Evolutionary conservation across 2,888 invertebrate genomes (phyloP).

Genomic region (Dascillus cervinus): DNA sequence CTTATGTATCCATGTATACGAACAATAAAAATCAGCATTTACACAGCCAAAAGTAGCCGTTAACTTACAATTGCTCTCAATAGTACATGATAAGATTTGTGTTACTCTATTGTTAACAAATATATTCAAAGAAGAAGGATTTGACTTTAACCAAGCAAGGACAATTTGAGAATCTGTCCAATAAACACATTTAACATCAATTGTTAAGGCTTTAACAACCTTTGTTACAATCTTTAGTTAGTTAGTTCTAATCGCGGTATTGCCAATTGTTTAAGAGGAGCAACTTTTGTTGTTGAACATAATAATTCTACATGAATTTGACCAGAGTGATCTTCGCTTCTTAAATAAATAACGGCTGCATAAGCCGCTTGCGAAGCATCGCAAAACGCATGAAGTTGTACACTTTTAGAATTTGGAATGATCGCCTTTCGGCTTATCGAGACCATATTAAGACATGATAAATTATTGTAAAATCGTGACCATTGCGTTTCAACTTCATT

Average conservation of each 20-base stretch:
- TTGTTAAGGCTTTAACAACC: too few species aligned
- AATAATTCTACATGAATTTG: background rate
- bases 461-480: too few species aligned
- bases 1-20: too few species aligned
- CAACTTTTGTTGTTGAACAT: conserved; percentile 1
- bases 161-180: conserved; percentile 3
- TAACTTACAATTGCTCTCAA: too few species aligned
- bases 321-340: background rate
- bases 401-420: background rate
- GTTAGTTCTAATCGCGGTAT: conserved; percentile 5
- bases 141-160: background rate
- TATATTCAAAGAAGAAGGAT: background rate
- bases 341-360: conserved; percentile 1
- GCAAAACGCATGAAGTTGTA: conserved; percentile 2
- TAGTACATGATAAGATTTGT: too few species aligned
- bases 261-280: conserved; percentile 1
- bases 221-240: too few species aligned
- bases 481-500: too few species aligned
- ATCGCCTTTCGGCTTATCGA: too few species aligned
- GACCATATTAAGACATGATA: too few species aligned
- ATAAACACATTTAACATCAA: too few species aligned
- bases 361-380: conserved; percentile 1
- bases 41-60: too few species aligned
- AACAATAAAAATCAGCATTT: too few species aligned
- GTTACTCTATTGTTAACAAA: conserved; percentile 2